Evolutionary conservation across 2,888 invertebrate species (phyloP).

Genomic region (Limnephilus lunatus): DNA sequence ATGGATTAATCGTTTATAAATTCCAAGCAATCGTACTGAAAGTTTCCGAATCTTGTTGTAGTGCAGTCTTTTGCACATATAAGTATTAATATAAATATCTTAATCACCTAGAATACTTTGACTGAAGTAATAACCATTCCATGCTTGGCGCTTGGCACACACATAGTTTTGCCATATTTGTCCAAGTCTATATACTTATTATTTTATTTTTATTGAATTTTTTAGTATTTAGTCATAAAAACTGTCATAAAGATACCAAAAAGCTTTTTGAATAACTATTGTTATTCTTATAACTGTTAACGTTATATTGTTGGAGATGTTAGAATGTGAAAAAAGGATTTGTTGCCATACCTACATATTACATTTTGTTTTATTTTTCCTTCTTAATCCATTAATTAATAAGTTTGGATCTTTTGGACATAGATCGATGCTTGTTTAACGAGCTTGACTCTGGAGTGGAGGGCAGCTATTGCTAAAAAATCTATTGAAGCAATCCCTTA

Average conservation of each 20-base stretch:
- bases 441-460: no score
- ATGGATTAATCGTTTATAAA: background rate
- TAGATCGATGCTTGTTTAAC: no score
- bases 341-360: conserved; percentile 35
- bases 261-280: conserved; percentile 28
- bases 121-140: background rate
- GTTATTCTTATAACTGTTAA: conserved; percentile 23
- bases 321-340: conserved; percentile 24
- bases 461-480: no score
- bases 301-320: conserved; percentile 28
- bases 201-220: background rate
- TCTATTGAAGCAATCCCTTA: no score
- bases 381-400: no score
- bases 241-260: background rate
- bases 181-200: conserved; percentile 1
- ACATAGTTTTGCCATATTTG: conserved; percentile 25
- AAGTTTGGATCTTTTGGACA: no score
- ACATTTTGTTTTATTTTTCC: background rate
- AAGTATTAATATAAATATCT: background rate
- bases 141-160: background rate
- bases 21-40: background rate
- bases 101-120: conserved; percentile 12
- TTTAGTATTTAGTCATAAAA: background rate
- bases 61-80: background rate
- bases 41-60: background rate